These are phyloP conservation scores for Trichonephila clavipes DNA, from an alignment of 1,140 invertebrate species.

Conservation along the genomic window DNA sequence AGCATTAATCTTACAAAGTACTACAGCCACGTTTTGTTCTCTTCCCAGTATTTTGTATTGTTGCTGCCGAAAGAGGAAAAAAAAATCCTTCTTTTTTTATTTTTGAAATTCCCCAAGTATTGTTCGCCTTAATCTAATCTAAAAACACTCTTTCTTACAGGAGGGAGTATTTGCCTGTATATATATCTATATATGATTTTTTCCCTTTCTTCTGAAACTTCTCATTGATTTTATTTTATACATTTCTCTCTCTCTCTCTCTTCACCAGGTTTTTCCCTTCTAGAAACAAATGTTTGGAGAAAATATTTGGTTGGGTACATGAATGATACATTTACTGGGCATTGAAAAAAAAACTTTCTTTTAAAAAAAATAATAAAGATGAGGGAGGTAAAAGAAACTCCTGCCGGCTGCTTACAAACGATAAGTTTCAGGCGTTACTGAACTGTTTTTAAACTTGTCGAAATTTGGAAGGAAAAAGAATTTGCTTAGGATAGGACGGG, in stretches of 20 bases:
- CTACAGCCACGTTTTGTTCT: constrained; percentile 18
- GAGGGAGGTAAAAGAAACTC: neutral
- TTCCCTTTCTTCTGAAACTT: neutral
- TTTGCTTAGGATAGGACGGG: neutral
- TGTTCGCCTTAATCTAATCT: constrained; percentile 62
- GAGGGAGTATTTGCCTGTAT: neutral
- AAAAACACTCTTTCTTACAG: constrained; percentile 20
- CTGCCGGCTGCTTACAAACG: constrained; percentile 27
- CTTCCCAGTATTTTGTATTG: constrained; percentile 22
- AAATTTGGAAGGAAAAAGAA: constrained; percentile 32
- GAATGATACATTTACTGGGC: constrained; percentile 65
- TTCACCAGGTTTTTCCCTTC: neutral
- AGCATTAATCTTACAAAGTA: constrained; percentile 57
- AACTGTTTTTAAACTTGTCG: constrained; percentile 21
- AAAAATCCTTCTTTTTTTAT: neutral
- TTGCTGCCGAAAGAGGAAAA: neutral
- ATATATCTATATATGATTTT: neutral
- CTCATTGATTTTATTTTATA: constrained; percentile 49
- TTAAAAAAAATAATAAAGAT: neutral
- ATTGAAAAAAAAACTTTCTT: neutral
- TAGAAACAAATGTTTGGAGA: constrained; percentile 57
- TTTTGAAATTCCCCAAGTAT: constrained; percentile 28
- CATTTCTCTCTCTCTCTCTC: neutral
- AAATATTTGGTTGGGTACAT: constrained; percentile 63
- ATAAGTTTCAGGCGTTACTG: constrained; percentile 60